These are phyloP conservation scores for Caranx ignobilis DNA, from an alignment of 2,113 vertebrate genomes.

Conservation along the genomic window DNA sequence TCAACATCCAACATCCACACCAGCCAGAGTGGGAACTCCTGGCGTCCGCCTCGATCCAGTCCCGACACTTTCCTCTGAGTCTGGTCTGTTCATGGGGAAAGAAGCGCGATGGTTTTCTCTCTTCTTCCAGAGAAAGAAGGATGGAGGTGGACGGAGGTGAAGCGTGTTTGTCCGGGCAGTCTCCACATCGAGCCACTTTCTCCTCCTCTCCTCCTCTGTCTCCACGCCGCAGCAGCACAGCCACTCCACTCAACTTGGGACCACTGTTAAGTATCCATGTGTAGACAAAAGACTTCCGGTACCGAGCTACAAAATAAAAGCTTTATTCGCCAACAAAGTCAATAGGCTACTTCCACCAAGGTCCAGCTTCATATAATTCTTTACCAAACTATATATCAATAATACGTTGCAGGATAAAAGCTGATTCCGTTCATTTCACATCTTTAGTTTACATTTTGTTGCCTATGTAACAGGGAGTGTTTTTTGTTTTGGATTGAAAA, in stretches of 20 bases:
- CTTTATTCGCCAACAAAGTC: not conserved
- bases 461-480: no score
- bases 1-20: constrained; percentile 44
- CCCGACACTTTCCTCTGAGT: constrained; percentile 29
- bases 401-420: no score
- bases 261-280: constrained; percentile 1
- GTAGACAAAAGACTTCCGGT: constrained; percentile 38
- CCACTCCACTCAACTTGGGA: constrained; percentile 67
- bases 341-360: no score
- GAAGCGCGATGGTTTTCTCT: not conserved
- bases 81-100: constrained; percentile 5
- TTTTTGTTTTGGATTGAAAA: no score
- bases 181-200: constrained; percentile 35
- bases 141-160: constrained; percentile 1
- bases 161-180: constrained; percentile 4
- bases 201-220: constrained; percentile 29
- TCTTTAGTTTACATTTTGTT: no score
- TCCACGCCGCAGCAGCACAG: constrained; percentile 60
- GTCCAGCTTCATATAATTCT: no score
- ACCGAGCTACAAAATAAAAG: constrained; percentile 48
- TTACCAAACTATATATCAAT: no score
- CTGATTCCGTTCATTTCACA: no score
- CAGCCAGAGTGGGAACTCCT: constrained; percentile 38
- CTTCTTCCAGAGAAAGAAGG: not conserved
- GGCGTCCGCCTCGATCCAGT: constrained; percentile 32